A percentile compares a stretch with the other conserved stretches of the same genome.
These are phyloP conservation scores for Orientallactaga sibirica DNA, from an alignment of 2,797 vertebrate species.

Conservation along the genomic window DNA sequence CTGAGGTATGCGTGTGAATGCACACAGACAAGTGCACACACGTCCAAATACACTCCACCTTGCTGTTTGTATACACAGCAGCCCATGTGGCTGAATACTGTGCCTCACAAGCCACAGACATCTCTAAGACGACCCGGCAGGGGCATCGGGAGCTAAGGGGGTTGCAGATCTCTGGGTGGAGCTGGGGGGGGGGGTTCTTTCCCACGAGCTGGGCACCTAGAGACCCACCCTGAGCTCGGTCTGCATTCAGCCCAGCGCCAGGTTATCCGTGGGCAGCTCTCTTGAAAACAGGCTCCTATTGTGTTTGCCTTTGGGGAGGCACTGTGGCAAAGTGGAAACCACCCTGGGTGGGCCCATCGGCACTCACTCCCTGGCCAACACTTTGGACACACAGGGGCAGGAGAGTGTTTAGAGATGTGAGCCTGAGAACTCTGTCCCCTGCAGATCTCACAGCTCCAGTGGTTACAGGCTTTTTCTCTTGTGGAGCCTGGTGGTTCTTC, in stretches of 20 bases:
- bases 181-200: too few species aligned
- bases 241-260: neutral
- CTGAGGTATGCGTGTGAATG: accelerated
- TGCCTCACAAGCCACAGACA: accelerated
- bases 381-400: neutral
- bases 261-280: neutral
- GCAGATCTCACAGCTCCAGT: neutral
- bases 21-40: neutral
- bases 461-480: neutral
- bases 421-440: neutral
- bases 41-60: too few species aligned
- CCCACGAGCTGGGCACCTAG: neutral
- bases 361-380: neutral
- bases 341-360: neutral
- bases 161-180: neutral
- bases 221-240: neutral
- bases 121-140: neutral
- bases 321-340: neutral
- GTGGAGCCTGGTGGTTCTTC: accelerated
- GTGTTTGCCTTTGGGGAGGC: constrained; percentile 33
- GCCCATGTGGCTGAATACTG: accelerated
- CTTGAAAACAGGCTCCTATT: neutral
- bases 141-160: neutral
- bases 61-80: neutral
- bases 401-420: neutral